Conservation (phyloP, 2,888 invertebrate genomes). For the Mesochorus sp. region DNA sequence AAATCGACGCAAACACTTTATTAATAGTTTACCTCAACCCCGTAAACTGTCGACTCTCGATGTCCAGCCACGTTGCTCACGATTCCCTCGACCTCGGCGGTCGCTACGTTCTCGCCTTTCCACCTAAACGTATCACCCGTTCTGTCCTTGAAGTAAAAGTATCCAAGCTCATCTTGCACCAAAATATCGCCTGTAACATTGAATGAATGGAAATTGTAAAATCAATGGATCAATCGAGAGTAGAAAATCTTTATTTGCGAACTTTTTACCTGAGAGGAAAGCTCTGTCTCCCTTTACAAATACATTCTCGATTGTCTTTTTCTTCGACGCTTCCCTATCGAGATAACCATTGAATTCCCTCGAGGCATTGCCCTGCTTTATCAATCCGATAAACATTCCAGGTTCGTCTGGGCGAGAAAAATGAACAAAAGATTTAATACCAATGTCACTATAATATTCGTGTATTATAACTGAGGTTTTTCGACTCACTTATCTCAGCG, state of each 20-base stretch:
- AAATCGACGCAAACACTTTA: background rate
- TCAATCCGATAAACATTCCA: conserved; percentile 92
- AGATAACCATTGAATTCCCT: conserved; percentile 89
- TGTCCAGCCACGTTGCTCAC: conserved; percentile 85
- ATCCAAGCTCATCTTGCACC: conserved; percentile 86
- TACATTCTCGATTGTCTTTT: conserved; percentile 86
- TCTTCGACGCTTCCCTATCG: conserved; percentile 85
- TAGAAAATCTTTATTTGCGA: background rate
- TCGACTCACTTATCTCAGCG: conserved; percentile 74
- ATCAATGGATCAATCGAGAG: background rate
- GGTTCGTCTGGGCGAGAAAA: conserved; percentile 92
- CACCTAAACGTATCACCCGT: conserved; percentile 87
- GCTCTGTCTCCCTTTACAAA: conserved; percentile 87
- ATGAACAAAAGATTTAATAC: too few species aligned
- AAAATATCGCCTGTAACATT: conserved; percentile 83
- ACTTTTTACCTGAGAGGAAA: conserved; percentile 84
- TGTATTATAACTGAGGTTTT: too few species aligned
- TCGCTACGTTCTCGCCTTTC: conserved; percentile 88
- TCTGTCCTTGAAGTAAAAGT: conserved; percentile 86
- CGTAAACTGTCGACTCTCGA: conserved; percentile 95
- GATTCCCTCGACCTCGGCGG: conserved; percentile 86
- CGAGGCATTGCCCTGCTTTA: conserved; percentile 85
- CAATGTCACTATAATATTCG: too few species aligned
- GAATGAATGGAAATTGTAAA: conserved; percentile 32
- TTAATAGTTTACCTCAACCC: conserved; percentile 88